Base-by-base conservation (phyloP, 2,888 invertebrate genomes). In the Cerceris rybyensis region DNA sequence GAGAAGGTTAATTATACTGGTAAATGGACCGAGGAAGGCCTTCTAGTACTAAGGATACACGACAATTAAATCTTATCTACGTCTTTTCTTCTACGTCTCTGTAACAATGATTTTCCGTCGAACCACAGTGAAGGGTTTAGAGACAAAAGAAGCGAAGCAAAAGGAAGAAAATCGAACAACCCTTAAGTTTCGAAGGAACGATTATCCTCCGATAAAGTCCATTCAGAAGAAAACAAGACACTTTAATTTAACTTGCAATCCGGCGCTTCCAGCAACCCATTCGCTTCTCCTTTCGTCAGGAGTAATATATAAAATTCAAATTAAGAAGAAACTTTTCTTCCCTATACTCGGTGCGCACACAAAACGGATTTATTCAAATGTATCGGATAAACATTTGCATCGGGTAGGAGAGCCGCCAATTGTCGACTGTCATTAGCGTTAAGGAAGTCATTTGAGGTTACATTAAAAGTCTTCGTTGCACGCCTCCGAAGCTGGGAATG, bases 361-460 rank as follows among this genome's bases (percentile, higher is more conserved):
- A 55, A 42, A 61, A 41, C 50, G 58, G 70, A 59, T 61, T 69
- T 61, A 63, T 75, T 75, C 68, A 64, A 60, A 70, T 71, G 70
- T 65, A 78, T 71, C 68, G 78, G 69, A 70, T 68, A 71, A 75
- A 68, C 78, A 64, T 78, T 75, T 72, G 78, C 80, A 78, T 80
- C 59, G 72, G 72, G 71, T 72, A 80, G 28, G 16, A 59, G 58
- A 60, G 49, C 46, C 52, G 58, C 54, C 43, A 42, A 46, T 52
- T 28, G 14, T 46, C 17, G 75, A 55, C 43, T 66, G 78, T 63
- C 79, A 79, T 78, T 80, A 79, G 75, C 71, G 70, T 70, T 14
- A 52, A 63, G 57, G 66, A 58, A 72, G 54, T 46, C 49, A 65
- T 46, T 14, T 42, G 61, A 59, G 52, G 43, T 16, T 39, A 52